These are phyloP conservation scores for Stegastes partitus DNA, from an alignment of 2,113 vertebrate species.

Conservation along the genomic window DNA sequence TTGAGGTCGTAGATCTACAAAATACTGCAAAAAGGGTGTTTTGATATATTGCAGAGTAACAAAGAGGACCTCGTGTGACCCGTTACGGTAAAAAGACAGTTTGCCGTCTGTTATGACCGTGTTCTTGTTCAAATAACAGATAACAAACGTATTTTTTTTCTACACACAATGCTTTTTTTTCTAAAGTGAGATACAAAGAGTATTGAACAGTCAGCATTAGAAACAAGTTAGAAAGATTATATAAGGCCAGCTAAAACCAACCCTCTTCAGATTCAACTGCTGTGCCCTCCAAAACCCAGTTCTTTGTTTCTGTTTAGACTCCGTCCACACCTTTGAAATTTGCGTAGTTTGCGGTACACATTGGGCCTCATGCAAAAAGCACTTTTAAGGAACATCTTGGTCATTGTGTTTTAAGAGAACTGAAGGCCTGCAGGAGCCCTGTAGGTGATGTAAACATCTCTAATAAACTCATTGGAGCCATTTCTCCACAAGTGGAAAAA, in stretches of 20 bases:
- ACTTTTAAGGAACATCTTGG: too few species aligned
- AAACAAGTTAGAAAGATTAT: constrained; percentile 86
- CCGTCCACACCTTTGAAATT: constrained; percentile 55
- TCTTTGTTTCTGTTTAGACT: constrained; percentile 60
- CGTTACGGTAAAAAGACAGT: constrained; percentile 71
- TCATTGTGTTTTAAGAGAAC: background rate
- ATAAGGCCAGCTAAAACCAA: constrained; percentile 86
- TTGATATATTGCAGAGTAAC: constrained; percentile 86
- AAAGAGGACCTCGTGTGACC: constrained; percentile 83
- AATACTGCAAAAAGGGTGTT: constrained; percentile 83
- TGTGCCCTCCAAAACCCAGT: constrained; percentile 47
- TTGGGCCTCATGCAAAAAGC: constrained; percentile 19
- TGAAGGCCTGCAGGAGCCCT: too few species aligned
- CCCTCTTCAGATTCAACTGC: constrained; percentile 61
- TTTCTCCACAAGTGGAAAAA: too few species aligned
- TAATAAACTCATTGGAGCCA: too few species aligned
- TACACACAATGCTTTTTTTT: constrained; percentile 69
- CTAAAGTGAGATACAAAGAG: constrained; percentile 85
- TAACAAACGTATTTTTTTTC: constrained; percentile 58
- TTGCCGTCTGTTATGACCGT: constrained; percentile 73
- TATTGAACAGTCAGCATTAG: constrained; percentile 87
- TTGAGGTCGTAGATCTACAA: constrained; percentile 78
- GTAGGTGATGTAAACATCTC: too few species aligned
- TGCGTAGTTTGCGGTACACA: background rate
- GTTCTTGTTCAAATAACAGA: constrained; percentile 75